A percentile compares a stretch with the other conserved stretches of the same genome.
phyloP scores from a whole-genome alignment of 2,888 invertebrate species.

The Eurytoma californica region DNA sequence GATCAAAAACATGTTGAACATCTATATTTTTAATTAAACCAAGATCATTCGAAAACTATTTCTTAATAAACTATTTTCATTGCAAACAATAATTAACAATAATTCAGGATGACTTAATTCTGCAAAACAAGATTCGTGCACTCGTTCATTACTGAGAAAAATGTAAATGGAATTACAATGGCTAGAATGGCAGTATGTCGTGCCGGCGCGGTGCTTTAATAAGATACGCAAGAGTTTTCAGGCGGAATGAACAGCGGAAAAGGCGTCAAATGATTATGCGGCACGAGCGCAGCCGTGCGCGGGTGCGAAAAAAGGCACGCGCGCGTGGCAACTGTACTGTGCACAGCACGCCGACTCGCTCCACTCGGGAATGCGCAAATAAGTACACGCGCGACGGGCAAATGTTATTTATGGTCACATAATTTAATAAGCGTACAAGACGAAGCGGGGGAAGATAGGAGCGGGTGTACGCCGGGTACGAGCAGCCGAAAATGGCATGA shows the following conservation, averaged over 20 bases:
- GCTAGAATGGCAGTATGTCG: no score
- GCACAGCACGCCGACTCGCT: no score
- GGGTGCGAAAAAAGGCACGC: not conserved
- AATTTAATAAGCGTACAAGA: slow-evolving; percentile 74
- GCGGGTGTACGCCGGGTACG: slow-evolving; percentile 48
- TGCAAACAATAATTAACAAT: no score
- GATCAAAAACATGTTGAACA: no score
- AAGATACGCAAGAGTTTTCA: not conserved
- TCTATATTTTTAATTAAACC: no score
- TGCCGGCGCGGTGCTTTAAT: no score
- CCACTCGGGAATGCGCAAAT: slow-evolving; percentile 61
- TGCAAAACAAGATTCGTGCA: no score
- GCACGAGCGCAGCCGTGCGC: not conserved
- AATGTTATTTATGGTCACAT: slow-evolving; percentile 72
- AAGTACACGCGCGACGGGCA: slow-evolving; percentile 63
- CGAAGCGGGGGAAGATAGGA: slow-evolving; percentile 68
- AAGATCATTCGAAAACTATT: no score
- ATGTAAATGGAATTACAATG: no score
- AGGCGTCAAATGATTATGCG: slow-evolving; percentile 48
- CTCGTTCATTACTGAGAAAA: no score
- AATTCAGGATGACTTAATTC: no score
- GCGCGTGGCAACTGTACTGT: not conserved
- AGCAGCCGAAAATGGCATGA: slow-evolving; percentile 68
- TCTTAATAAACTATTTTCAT: no score
- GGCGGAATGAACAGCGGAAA: slow-evolving; percentile 46